phyloP scores from a whole-genome alignment of 2,888 invertebrate genomes.

The Acheta domesticus region DNA sequence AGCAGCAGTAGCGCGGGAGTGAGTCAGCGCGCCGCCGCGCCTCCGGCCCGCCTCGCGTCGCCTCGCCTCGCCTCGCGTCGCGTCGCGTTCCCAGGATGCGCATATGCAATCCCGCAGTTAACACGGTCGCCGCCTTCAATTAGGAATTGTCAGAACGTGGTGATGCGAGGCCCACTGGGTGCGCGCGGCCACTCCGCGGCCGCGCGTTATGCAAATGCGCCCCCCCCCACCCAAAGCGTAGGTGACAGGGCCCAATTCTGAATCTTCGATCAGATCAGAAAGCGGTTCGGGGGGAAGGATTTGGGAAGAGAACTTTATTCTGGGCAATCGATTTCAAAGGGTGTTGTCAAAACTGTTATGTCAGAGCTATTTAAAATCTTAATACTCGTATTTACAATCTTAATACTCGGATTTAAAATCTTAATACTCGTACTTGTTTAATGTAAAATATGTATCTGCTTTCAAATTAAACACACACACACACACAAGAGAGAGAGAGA shows the following conservation, averaged over 20 bases:
- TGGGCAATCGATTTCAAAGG: too few species aligned
- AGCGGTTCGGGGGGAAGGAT: too few species aligned
- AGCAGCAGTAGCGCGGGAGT: neutral
- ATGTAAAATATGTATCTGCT: too few species aligned
- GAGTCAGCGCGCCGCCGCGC: neutral
- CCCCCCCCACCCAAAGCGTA: neutral
- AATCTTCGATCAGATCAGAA: too few species aligned
- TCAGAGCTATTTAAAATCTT: too few species aligned
- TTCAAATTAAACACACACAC: too few species aligned
- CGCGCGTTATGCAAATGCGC: neutral
- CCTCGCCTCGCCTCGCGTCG: neutral
- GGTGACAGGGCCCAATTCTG: neutral
- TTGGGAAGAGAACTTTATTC: too few species aligned
- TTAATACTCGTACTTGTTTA: too few species aligned
- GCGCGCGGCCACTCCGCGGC: neutral
- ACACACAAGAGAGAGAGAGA: too few species aligned
- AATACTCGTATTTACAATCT: too few species aligned
- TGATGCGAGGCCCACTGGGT: neutral
- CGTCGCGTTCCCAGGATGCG: neutral
- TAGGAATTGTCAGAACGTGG: neutral
- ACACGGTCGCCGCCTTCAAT: constrained; percentile 8
- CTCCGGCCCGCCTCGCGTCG: neutral
- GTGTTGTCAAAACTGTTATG: too few species aligned
- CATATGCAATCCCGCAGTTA: neutral
- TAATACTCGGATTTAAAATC: too few species aligned